Evolutionary conservation across 2,797 vertebrate genomes (phyloP), one percentile per base, ranked within the genome.

Genomic region (Chelon auratus): DNA sequence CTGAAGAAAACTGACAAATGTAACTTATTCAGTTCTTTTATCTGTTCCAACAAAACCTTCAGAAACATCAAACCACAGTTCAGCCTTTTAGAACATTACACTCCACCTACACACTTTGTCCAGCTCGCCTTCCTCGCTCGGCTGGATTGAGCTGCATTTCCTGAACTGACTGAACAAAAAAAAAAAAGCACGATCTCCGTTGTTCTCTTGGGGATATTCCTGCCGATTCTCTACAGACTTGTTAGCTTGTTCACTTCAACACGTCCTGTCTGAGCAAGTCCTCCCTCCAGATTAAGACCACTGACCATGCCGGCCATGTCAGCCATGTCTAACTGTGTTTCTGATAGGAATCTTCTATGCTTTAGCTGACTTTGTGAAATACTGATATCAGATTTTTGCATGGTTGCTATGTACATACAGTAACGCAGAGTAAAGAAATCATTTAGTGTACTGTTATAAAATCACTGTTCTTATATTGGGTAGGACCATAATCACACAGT

Each of bases 161-260:
- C 65, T 65, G n/a, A 73, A 54, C 39, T 48, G 58, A 64, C 45
- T 48, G 45, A 56, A 64, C 56, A 70, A 60, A 62, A 55, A 59
- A 74, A 15, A 36, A 53, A 52, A 72, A 33, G 30, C 30, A 33
- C 3, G 66, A 60, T n/a, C 36, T 71, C 60, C 55, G 56, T 45
- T 51, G 48, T 37, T 75, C 78, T 62, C 72, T 56, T 8, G 78
- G 64, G 53, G 52, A 64, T 68, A 75, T 55, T 70, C 43, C 48
- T 40, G 30, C 47, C 11, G 17, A 30, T 55, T 77, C 78, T 76
- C 78, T 72, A 45, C 13, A 67, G 81, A 83, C 82, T 79, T 86
- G 78, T 87, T 87, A 89, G 66, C 68, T 69, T 4, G 3, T 77
- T 80, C 70, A 47, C 64, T 39, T 80, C 69, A 57, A 66, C 59